Evolutionary conservation across 2,888 invertebrate species (phyloP).

Genomic region (Melanchra persicariae): DNA sequence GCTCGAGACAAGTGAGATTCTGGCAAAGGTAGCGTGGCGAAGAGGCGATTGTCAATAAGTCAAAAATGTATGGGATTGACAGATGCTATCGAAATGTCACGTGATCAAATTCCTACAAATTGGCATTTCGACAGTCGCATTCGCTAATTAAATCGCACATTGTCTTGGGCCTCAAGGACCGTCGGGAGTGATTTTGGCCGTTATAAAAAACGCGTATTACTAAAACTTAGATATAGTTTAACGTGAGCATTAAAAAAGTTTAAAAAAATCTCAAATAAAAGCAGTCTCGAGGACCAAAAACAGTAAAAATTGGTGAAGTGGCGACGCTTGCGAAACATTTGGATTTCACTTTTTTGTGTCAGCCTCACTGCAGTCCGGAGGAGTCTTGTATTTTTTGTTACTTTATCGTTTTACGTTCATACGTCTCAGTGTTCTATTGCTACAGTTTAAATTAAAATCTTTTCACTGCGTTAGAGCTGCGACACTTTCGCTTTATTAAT

Average conservation of each 20-base stretch:
- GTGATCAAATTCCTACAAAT: too few species aligned
- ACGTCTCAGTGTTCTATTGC: slow-evolving; percentile 11
- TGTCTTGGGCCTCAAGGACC: too few species aligned
- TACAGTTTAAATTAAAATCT: slow-evolving; percentile 12
- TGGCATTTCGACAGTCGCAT: too few species aligned
- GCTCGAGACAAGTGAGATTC: too few species aligned
- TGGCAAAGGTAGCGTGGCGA: too few species aligned
- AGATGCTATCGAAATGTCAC: too few species aligned
- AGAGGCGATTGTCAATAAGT: too few species aligned
- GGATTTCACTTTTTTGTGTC: slow-evolving; percentile 38
- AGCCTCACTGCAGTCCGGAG: slow-evolving; percentile 14
- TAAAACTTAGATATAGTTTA: neutral
- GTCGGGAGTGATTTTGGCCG: too few species aligned
- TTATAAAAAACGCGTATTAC: neutral
- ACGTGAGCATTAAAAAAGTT: neutral
- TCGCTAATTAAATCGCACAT: too few species aligned
- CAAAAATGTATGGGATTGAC: too few species aligned
- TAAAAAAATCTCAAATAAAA: neutral
- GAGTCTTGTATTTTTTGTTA: slow-evolving; percentile 32
- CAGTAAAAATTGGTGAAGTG: slow-evolving; percentile 28
- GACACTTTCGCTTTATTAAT: neutral
- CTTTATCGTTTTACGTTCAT: slow-evolving; percentile 19
- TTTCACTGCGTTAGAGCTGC: neutral
- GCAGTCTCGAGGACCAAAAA: slow-evolving; percentile 16
- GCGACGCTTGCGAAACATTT: slow-evolving; percentile 27